phyloP scores from a whole-genome alignment of 2,888 invertebrate genomes.

The Allophyes oxyacanthae region DNA sequence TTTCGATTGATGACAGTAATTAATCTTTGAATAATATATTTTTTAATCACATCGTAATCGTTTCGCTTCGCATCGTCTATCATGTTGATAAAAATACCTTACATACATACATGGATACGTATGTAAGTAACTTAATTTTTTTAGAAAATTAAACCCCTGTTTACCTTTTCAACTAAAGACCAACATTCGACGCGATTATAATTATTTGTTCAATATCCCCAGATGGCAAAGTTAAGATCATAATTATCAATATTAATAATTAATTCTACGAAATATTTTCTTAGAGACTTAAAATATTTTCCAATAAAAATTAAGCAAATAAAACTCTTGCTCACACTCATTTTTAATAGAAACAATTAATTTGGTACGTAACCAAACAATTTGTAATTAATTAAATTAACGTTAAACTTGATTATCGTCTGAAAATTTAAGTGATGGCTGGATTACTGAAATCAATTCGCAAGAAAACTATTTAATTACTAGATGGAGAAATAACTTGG shows the following conservation, averaged over 20 bases:
- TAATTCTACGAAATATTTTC: conserved; percentile 4
- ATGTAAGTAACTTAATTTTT: too few relatives aligned
- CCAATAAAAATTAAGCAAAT: conserved; percentile 1
- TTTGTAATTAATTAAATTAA: conserved; percentile 27
- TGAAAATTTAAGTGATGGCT: conserved; percentile 14
- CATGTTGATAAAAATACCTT: too few relatives aligned
- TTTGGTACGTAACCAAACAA: conserved; percentile 22
- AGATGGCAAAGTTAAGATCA: conserved; percentile 2
- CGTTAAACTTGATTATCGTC: conserved; percentile 14
- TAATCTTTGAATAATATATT: too few relatives aligned
- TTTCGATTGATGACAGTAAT: too few relatives aligned
- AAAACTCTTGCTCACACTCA: background rate
- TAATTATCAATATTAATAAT: background rate
- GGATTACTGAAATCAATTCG: conserved; percentile 41
- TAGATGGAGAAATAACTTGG: conserved; percentile 19
- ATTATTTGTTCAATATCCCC: conserved; percentile 2
- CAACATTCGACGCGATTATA: background rate
- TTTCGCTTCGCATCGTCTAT: too few relatives aligned
- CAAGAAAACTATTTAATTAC: conserved; percentile 36
- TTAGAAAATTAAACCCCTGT: background rate
- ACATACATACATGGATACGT: too few relatives aligned
- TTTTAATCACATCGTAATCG: too few relatives aligned
- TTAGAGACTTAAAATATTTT: background rate
- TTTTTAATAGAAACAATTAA: conserved; percentile 9
- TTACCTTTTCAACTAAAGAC: too few relatives aligned